Evolutionary conservation across 1,140 invertebrate genomes (phyloP), one percentile per base, ranked within the genome.

Genomic region (Camponotus floridanus): DNA sequence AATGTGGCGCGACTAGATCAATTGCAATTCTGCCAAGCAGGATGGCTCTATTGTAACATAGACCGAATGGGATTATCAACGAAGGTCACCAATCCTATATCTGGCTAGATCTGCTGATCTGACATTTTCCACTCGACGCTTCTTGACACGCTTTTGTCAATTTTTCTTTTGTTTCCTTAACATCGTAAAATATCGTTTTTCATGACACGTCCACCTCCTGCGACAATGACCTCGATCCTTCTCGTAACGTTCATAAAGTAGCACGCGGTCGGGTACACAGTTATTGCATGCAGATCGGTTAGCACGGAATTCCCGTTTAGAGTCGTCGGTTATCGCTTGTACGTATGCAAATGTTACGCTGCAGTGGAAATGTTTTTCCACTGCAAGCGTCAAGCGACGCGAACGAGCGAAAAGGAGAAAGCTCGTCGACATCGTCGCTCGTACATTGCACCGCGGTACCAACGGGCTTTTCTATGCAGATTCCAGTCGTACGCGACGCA

Each of bases 41-140:
- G 92, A 93, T 92, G 92, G 89, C 91, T 90, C 91, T 91, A 92
- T 93, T 93, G 91, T 90, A 90, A 92, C 91, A 86, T 91, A 91
- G 90, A 90, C 87, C 91, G 86, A 83, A 65, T 86, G 74, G 91
- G 91, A 92, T 92, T 90, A 89, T 90, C 87, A 87, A 91, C 86
- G 76, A 92, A 92, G 90, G 91, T 93, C 84, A 76, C 71, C 88
- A 57, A 67, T 90, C 79, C 31, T 31, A 51, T n/a, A 36, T 45
- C 36, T n/a, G 48, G 21, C 4, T 11, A 3, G 21, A 18, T 73
- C 31, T 39, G 2, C n/a, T 7, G 45, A 55, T 26, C 21, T 36
- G n/a, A 13, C 21, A 65, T 78, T 45, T 45, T 45, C 42, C 45
- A 15, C 9, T 15, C 48, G 48, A 51, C 9, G 13, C 48, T 26